phyloP scores from a whole-genome alignment of 1,140 invertebrate genomes.

The Lasioglossum baleicum region DNA sequence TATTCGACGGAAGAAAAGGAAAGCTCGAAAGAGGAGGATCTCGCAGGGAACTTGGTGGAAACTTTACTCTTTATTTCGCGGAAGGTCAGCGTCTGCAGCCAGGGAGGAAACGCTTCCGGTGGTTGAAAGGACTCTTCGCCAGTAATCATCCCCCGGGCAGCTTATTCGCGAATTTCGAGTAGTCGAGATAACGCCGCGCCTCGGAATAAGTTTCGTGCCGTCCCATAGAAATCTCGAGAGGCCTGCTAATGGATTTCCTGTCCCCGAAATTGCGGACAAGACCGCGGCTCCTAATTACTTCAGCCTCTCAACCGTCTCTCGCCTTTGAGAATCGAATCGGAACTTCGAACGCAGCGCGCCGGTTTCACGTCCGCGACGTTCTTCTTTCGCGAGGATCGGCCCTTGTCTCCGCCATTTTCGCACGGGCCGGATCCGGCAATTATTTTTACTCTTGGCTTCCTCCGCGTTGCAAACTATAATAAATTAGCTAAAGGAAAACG shows the following conservation, averaged over 20 bases:
- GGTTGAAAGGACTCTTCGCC: neutral
- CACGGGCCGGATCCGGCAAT: no score
- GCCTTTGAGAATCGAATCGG: neutral
- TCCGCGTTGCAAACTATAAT: no score
- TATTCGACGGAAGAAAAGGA: no score
- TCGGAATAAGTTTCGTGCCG: neutral
- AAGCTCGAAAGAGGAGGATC: neutral
- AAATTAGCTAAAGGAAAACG: no score
- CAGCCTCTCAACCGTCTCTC: neutral
- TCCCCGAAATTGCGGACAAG: conserved; percentile 4
- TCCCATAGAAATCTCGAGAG: conserved; percentile 5
- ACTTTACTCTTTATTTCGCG: neutral
- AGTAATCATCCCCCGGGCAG: neutral
- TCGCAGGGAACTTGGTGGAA: neutral
- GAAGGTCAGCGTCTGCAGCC: neutral
- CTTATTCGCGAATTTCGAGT: conserved; percentile 4
- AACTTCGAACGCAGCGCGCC: neutral
- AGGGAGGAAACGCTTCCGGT: neutral
- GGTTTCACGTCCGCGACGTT: no score
- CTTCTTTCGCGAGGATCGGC: no score
- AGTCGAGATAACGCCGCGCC: neutral
- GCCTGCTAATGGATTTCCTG: conserved; percentile 3
- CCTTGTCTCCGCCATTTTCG: no score
- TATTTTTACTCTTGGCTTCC: no score
- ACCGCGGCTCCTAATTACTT: conserved; percentile 3